Evolutionary conservation across 2,113 vertebrate genomes (phyloP).

Genomic region (Burhinus oedicnemus): DNA sequence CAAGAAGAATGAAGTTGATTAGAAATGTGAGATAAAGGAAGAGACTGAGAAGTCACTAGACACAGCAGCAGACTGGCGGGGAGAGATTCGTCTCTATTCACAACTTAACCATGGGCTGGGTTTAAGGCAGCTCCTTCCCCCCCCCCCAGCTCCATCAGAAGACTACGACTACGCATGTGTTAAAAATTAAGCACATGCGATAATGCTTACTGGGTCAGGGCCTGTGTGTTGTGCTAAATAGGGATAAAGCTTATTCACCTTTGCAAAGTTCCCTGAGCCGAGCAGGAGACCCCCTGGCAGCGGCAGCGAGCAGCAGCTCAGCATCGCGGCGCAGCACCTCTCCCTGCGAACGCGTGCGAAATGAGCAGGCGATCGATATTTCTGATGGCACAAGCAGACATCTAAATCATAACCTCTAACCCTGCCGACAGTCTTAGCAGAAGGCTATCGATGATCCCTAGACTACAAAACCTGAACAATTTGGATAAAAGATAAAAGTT

Average conservation of each 20-base stretch:
- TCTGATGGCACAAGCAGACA: neutral
- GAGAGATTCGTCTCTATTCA: neutral
- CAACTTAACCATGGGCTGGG: neutral
- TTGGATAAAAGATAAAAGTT: neutral
- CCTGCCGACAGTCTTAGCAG: neutral
- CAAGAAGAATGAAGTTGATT: neutral
- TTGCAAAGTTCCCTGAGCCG: neutral
- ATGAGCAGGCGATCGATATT: neutral
- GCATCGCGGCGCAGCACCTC: neutral
- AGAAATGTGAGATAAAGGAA: neutral
- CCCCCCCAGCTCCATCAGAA: neutral
- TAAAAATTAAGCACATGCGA: neutral
- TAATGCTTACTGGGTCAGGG: neutral
- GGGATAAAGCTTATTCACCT: neutral
- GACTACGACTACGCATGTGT: neutral
- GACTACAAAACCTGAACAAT: neutral
- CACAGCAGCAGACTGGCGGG: neutral
- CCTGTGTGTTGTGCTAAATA: neutral
- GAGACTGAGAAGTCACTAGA: neutral
- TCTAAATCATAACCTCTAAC: neutral
- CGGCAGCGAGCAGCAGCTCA: rapidly evolving
- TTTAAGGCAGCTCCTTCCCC: neutral
- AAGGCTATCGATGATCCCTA: neutral
- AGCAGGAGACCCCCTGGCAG: neutral
- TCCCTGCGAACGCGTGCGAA: rapidly evolving